These are phyloP conservation scores for Drosophila mayri DNA, from an alignment of 1,140 invertebrate species.

Conservation along the genomic window DNA sequence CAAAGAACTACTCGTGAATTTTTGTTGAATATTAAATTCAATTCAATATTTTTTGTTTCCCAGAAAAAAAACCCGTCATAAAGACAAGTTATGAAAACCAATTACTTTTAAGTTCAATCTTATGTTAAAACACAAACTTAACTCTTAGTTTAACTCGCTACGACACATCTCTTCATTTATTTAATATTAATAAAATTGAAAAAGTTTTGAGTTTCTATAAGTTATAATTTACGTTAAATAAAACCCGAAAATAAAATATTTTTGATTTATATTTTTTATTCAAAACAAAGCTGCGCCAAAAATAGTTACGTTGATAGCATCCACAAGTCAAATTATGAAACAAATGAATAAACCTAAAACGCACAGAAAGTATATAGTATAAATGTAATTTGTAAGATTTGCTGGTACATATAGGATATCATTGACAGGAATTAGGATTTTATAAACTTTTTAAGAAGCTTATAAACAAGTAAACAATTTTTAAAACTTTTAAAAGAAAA, in stretches of 20 bases:
- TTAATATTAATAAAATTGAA: neutral
- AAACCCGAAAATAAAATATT: neutral
- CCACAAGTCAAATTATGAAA: neutral
- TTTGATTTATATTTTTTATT: neutral
- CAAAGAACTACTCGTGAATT: neutral
- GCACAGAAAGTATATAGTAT: no score
- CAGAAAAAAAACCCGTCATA: neutral
- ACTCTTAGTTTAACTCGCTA: neutral
- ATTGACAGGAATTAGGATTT: neutral
- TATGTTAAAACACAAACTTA: neutral
- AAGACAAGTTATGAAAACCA: neutral
- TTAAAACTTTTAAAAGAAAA: neutral
- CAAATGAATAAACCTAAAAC: no score
- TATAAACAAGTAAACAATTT: neutral
- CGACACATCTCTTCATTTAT: neutral
- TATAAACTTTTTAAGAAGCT: neutral
- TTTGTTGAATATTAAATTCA: neutral
- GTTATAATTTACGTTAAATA: neutral
- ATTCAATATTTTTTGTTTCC: neutral
- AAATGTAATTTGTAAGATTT: neutral
- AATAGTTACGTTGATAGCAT: neutral
- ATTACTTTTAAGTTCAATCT: neutral
- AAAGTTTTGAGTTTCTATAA: neutral
- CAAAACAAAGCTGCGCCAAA: neutral
- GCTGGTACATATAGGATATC: neutral